Evolutionary conservation across 2,113 vertebrate species (phyloP).

Genomic region (Uria lomvia): DNA sequence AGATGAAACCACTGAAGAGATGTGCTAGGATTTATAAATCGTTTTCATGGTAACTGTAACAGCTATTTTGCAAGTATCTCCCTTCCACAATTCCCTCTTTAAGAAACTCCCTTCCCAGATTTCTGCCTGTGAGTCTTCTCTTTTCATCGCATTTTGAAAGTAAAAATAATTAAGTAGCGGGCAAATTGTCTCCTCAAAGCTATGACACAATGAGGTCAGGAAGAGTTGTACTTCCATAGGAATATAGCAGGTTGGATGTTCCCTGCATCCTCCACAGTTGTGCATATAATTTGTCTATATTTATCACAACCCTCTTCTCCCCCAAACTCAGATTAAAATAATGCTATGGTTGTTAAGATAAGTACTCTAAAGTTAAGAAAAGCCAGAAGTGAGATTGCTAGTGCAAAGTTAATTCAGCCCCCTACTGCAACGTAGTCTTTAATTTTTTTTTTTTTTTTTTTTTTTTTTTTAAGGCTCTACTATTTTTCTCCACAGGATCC

Average conservation of each 20-base stretch:
- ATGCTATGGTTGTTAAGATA: not conserved
- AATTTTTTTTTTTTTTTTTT: not conserved
- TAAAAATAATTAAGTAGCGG: not conserved
- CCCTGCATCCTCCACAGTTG: not conserved
- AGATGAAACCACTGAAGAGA: not conserved
- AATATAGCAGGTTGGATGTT: not conserved
- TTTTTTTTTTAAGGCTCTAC: not conserved
- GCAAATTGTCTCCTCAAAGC: constrained; percentile 1
- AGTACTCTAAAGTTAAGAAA: not conserved
- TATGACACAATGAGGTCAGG: constrained; percentile 31
- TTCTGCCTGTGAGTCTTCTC: not conserved
- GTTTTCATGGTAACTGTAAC: not conserved
- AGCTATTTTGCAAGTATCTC: not conserved
- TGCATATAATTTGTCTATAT: not conserved
- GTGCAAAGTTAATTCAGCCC: not conserved
- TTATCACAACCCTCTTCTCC: not conserved
- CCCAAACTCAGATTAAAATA: not conserved
- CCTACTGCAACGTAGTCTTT: not conserved
- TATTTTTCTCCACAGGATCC: constrained; percentile 8
- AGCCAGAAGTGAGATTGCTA: not conserved
- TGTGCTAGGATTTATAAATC: not conserved
- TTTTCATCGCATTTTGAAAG: not conserved
- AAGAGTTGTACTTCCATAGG: not conserved
- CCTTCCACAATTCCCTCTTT: not conserved
- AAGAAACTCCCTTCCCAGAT: not conserved